These are phyloP conservation scores for Pogonocherus hispidulus DNA, from an alignment of 2,888 invertebrate species.

Conservation along the genomic window DNA sequence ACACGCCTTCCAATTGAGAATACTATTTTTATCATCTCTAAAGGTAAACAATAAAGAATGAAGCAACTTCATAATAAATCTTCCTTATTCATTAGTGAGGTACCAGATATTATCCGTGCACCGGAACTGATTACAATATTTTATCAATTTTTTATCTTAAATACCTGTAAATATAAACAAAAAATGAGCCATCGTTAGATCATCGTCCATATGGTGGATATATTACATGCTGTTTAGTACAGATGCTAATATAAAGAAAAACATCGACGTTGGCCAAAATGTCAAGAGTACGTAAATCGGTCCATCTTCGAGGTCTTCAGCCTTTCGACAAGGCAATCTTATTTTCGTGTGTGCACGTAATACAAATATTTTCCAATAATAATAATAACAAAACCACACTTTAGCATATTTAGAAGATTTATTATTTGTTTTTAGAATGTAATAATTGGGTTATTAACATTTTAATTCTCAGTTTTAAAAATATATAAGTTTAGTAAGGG, in stretches of 20 bases:
- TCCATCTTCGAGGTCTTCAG: slow-evolving; percentile 30
- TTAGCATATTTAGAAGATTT: no score
- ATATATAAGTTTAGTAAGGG: no score
- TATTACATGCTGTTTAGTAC: not conserved
- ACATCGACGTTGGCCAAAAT: slow-evolving; percentile 30
- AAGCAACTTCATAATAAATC: not conserved
- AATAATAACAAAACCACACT: no score
- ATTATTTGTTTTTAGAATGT: no score
- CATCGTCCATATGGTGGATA: not conserved
- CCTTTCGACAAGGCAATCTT: slow-evolving; percentile 11
- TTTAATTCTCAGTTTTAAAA: no score
- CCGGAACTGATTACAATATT: slow-evolving; percentile 8
- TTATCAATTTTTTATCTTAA: slow-evolving; percentile 6
- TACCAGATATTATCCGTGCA: not conserved
- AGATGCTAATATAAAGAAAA: not conserved
- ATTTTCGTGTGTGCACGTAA: not conserved
- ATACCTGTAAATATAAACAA: slow-evolving; percentile 1
- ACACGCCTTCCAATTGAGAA: no score
- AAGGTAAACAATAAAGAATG: no score
- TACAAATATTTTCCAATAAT: not conserved
- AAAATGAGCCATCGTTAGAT: slow-evolving; percentile 1
- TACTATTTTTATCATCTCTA: no score
- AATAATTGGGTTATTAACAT: no score
- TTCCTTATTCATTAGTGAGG: not conserved
- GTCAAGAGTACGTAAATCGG: slow-evolving; percentile 44